Conservation (phyloP, 2,888 invertebrate genomes). For the Tortrix viridana region DNA sequence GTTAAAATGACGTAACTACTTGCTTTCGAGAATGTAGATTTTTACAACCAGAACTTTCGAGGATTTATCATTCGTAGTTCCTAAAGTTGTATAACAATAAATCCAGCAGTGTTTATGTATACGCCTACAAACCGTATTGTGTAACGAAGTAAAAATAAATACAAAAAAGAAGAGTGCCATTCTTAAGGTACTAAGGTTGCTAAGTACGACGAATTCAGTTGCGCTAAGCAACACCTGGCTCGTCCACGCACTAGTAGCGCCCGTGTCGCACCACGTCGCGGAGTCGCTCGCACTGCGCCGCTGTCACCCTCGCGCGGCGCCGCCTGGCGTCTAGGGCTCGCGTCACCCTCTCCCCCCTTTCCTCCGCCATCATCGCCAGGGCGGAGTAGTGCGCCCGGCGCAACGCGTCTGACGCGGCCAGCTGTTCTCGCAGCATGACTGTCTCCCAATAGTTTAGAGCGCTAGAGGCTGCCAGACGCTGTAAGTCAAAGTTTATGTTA, state of each 20-base stretch:
- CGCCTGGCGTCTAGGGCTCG: constrained; percentile 49
- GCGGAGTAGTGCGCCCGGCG: constrained; percentile 59
- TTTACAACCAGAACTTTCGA: too few relatives aligned
- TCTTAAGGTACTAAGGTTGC: too few relatives aligned
- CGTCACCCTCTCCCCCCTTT: constrained; percentile 50
- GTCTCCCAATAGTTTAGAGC: constrained; percentile 68
- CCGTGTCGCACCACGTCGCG: constrained; percentile 58
- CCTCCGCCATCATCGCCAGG: constrained; percentile 55
- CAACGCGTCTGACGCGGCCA: constrained; percentile 55
- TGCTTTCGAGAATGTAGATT: too few relatives aligned
- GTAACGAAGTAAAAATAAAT: neutral
- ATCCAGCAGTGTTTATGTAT: too few relatives aligned
- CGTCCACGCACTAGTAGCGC: constrained; percentile 6
- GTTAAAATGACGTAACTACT: too few relatives aligned
- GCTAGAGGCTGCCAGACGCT: constrained; percentile 70
- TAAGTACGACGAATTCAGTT: too few relatives aligned
- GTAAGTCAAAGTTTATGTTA: constrained; percentile 28
- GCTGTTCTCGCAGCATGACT: constrained; percentile 57
- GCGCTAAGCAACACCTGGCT: neutral
- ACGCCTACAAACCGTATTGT: neutral
- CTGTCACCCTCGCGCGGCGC: constrained; percentile 54
- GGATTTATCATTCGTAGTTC: too few relatives aligned
- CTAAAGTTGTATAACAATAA: too few relatives aligned
- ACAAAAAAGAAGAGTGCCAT: too few relatives aligned
- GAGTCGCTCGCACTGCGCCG: constrained; percentile 60